Conservation (phyloP, 2,113 vertebrate genomes). For the Astatoreochromis straeleni region DNA sequence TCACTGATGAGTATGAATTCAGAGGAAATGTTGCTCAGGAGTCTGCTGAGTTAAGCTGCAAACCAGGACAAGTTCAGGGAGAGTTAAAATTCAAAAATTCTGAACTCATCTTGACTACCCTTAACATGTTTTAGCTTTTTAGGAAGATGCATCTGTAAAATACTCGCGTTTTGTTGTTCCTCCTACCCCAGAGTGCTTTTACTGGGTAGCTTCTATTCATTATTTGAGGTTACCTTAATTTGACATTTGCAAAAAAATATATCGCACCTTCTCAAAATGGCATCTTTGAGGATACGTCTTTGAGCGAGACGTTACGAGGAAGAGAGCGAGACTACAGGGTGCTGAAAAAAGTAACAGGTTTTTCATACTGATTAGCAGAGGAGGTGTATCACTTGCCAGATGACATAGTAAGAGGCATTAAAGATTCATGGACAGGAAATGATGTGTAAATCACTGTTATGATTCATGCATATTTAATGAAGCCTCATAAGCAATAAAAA, state of each 20-base stretch:
- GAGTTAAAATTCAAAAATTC: not conserved
- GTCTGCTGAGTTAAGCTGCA: not conserved
- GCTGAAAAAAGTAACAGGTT: not conserved
- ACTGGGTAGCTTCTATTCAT: not conserved
- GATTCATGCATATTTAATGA: conserved; percentile 61
- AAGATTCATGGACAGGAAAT: conserved; percentile 51
- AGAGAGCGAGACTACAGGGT: not conserved
- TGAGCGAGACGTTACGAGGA: not conserved
- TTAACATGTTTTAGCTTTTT: not conserved
- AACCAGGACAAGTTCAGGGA: not conserved
- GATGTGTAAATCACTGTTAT: conserved; percentile 56
- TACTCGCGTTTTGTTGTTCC: not conserved
- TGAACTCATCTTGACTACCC: not conserved
- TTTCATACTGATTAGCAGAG: conserved; percentile 22
- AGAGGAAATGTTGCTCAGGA: conserved; percentile 1
- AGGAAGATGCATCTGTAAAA: not conserved
- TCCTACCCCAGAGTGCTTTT: not conserved
- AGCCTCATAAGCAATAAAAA: conserved; percentile 29
- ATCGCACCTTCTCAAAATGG: not conserved
- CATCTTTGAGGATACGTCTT: not conserved
- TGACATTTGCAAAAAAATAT: not conserved
- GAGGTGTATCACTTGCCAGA: conserved; percentile 3
- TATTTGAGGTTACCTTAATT: not conserved
- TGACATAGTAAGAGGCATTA: conserved; percentile 38
- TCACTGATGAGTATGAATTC: conserved; percentile 28